These are phyloP conservation scores for Acronicta aceris DNA, from an alignment of 2,888 invertebrate genomes.

Conservation along the genomic window DNA sequence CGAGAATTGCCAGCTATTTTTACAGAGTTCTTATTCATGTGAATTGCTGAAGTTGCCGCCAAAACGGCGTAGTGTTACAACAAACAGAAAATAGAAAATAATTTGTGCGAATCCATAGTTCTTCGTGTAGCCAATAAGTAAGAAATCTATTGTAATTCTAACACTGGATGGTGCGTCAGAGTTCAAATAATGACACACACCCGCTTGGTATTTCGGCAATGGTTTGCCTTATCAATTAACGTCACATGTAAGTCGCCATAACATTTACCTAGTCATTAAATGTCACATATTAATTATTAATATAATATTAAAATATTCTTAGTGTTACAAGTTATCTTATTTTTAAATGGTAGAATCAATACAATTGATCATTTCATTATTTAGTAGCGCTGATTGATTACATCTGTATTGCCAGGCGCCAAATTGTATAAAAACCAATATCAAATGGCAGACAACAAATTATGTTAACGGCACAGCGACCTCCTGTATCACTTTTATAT, in stretches of 20 bases:
- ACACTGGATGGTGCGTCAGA: slow-evolving; percentile 9
- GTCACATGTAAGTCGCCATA: slow-evolving; percentile 43
- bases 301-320: slow-evolving; percentile 14
- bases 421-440: slow-evolving; percentile 34
- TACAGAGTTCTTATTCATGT: not conserved
- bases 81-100: slow-evolving; percentile 2
- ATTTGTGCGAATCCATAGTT: slow-evolving; percentile 23
- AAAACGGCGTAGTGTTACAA: slow-evolving; percentile 20
- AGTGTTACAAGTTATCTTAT: no score
- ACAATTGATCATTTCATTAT: slow-evolving; percentile 28
- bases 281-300: not conserved
- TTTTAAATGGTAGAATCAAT: slow-evolving; percentile 14
- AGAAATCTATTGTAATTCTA: not conserved
- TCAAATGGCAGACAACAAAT: slow-evolving; percentile 32
- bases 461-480: slow-evolving; percentile 44
- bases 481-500: slow-evolving; percentile 23
- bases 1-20: slow-evolving; percentile 3
- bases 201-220: slow-evolving; percentile 18
- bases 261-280: slow-evolving; percentile 13
- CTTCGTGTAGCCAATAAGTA: not conserved
- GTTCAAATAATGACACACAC: slow-evolving; percentile 24
- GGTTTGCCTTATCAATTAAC: slow-evolving; percentile 30
- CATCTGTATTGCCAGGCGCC: slow-evolving; percentile 28
- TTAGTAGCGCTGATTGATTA: slow-evolving; percentile 17
- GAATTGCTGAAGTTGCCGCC: not conserved